Conservation (phyloP, 2,113 vertebrate species). For the Heterochromis multidens region DNA sequence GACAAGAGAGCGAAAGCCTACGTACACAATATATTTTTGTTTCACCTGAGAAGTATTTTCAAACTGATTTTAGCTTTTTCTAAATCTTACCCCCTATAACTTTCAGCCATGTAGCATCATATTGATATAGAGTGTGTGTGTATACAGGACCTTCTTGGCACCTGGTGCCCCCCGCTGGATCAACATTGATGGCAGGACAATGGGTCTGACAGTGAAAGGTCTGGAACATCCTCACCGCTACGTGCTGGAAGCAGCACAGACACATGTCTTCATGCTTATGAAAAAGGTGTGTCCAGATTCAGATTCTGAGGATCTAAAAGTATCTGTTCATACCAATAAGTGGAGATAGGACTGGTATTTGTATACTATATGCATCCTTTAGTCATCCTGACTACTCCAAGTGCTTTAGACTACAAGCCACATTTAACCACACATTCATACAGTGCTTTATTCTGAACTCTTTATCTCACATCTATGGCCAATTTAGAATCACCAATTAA, state of each 20-base stretch:
- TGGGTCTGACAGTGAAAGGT: constrained; percentile 95
- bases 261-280: constrained; percentile 98
- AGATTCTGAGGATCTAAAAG: not conserved
- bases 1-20: not conserved
- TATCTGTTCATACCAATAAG: not conserved
- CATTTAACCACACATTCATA: too few relatives aligned
- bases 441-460: too few relatives aligned
- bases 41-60: not conserved
- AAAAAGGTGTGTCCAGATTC: constrained; percentile 83
- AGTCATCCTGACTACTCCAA: too few relatives aligned
- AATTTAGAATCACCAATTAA: too few relatives aligned
- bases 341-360: not conserved
- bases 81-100: not conserved
- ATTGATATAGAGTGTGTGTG: not conserved
- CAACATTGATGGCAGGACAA: constrained; percentile 96
- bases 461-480: too few relatives aligned
- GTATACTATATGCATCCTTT: too few relatives aligned
- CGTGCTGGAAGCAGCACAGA: constrained; percentile 93
- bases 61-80: not conserved
- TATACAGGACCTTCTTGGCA: constrained; percentile 87
- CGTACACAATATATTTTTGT: not conserved
- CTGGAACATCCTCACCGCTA: constrained; percentile 92
- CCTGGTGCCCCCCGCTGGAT: constrained; percentile 96
- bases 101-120: not conserved
- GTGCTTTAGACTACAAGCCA: too few relatives aligned